Base-by-base conservation (phyloP, 2,888 invertebrate genomes). In the Hypselothyrea guttata region DNA sequence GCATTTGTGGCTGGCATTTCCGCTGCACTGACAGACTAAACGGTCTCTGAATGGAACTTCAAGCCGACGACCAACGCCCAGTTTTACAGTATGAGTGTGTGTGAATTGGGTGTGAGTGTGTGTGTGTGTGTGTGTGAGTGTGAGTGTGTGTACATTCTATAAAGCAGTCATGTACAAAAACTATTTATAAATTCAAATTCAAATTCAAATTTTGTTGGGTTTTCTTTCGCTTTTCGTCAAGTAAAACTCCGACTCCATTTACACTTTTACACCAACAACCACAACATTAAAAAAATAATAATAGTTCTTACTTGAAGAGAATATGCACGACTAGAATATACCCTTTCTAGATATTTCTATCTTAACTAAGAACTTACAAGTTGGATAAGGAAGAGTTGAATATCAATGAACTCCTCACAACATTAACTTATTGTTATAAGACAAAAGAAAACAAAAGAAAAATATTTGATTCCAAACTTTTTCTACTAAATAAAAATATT, bases 201-300 rank as follows among this genome's bases (percentile, higher is more conserved):
- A 72, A 71, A 70, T 71, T 71, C 69, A 71, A 73, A 73, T 64
- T 73, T 73, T 59, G 73, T 68, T 69, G 52, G 11, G 12, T n/a
- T 41, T 12, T 41, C 12, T 5, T 15, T 18, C 38, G 38, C 4
- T 8, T 18, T 38, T 18, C 31, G 15, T n/a, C n/a, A n/a, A 30
- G 16, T 44, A 7, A 9, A 34, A 38, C 33, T 40, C 12, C 31
- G 44, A 44, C 46, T 64, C 59, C 51, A 63, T 57, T 62, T 54
- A 70, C 74, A 72, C 62, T 58, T 72, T 71, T 49, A 51, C 56
- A 41, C 12, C 56, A 56, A 4, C 42, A 57, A 56, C n/a, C 40
- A 62, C 42, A 54, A 11, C 45, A 56, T 15, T 41, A 51, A 7
- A 30, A 62, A 45, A 27, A 37, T 22, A 53, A 9, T 46, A 54